Conservation (phyloP, 2,888 invertebrate genomes). For the Noctua pronuba region DNA sequence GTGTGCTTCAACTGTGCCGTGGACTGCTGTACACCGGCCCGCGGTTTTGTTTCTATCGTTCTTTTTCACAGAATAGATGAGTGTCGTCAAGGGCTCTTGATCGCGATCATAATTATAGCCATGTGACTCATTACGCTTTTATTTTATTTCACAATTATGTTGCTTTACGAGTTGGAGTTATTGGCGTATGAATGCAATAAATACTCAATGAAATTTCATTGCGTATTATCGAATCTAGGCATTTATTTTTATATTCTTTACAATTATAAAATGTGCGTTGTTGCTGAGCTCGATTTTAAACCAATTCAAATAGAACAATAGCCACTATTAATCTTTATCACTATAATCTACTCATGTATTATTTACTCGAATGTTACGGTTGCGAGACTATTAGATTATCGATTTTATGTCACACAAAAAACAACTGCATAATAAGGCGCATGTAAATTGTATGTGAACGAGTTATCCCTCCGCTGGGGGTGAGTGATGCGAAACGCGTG, state of each 20-base stretch:
- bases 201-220: conserved; percentile 12
- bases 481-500: conserved; percentile 90
- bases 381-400: conserved; percentile 80
- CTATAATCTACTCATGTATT: conserved; percentile 60
- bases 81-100: conserved; percentile 68
- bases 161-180: conserved; percentile 19
- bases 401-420: conserved; percentile 81
- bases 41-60: conserved; percentile 64
- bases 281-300: conserved; percentile 34
- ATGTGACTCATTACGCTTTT: conserved; percentile 53
- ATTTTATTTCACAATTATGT: conserved; percentile 48
- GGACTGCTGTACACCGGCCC: conserved; percentile 52
- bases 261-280: conserved; percentile 9
- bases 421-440: conserved; percentile 80
- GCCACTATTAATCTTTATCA: conserved; percentile 53
- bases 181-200: conserved; percentile 25
- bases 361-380: conserved; percentile 58
- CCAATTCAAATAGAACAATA: conserved; percentile 50
- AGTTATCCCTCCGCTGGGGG: conserved; percentile 85
- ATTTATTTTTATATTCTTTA: conserved; percentile 18
- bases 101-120: conserved; percentile 62
- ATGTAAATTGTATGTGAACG: conserved; percentile 88
- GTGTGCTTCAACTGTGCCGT: conserved; percentile 71
- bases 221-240: neutral
- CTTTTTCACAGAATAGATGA: conserved; percentile 65